A percentile compares a stretch with the other conserved stretches of the same genome.
Evolutionary conservation across 2,113 vertebrate species (phyloP).

Genomic region (Sarotherodon lohbergeri): DNA sequence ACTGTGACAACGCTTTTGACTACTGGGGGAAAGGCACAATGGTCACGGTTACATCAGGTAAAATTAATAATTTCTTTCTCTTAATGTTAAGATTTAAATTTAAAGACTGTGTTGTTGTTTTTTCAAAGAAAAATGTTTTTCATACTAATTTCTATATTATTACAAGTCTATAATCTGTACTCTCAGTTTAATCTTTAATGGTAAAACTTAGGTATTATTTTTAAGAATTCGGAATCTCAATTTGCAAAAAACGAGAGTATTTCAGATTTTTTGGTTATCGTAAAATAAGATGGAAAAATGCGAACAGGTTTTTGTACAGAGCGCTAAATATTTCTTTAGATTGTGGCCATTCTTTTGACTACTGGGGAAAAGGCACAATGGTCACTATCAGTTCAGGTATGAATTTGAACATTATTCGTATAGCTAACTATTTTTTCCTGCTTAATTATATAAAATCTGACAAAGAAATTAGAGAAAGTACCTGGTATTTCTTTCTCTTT

Average conservation of each 20-base stretch:
- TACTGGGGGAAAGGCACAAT: constrained; percentile 56
- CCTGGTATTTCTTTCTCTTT: neutral
- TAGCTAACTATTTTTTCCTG: neutral
- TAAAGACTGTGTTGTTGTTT: neutral
- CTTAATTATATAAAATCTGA: neutral
- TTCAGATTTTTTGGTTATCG: too few relatives aligned
- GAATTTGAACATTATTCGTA: neutral
- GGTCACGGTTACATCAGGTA: constrained; percentile 65
- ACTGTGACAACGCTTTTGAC: neutral
- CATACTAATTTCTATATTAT: neutral
- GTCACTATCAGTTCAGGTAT: neutral
- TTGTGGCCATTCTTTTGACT: neutral
- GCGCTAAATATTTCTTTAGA: neutral
- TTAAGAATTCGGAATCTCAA: too few relatives aligned
- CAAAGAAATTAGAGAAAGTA: neutral
- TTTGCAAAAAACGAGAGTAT: too few relatives aligned
- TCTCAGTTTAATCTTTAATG: too few relatives aligned
- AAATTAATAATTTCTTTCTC: neutral
- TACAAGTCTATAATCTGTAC: neutral
- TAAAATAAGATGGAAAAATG: too few relatives aligned
- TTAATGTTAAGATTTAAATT: neutral
- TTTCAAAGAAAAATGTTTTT: neutral
- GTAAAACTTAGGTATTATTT: too few relatives aligned
- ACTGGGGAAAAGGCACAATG: neutral
- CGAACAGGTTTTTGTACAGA: neutral